Evolutionary conservation across 2,888 invertebrate species (phyloP), one percentile per base, ranked within the genome.

Genomic region (Deroplatys truncata): DNA sequence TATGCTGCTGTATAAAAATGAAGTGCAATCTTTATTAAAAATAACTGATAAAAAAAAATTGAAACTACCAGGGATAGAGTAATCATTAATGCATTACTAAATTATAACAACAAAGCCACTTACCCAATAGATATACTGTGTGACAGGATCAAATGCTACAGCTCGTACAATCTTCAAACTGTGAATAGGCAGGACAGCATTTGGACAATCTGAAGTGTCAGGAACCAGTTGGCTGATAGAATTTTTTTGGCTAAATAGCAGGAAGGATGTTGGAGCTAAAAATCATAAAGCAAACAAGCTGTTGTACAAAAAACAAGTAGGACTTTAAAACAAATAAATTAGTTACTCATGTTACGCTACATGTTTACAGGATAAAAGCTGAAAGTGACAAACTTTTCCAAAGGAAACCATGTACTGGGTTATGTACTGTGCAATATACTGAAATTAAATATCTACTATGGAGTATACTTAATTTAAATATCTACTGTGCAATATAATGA

Each of bases 241-340:
- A 92, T 97, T 98, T 92, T 97, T 96, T 91, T 97, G 97, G 90
- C 98, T 98, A 92, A 97, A 98, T 88, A 99, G 95, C 92, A 99
- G 95, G 92, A 98, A 99, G 90, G 96, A 96, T 91, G 95, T 95
- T 0, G 98, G 99, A 85, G 98, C 98, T 97, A 94, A 43, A 94
- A 94, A 89, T 90, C 89, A 91, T 84, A 86, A 31, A 82, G 29
- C 82, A 82, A 25, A 88, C 9, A 29, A 82, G 10, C 85, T 28
- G 15, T n/a, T 82, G 15, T 29, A 84, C 7, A 83, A 87, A 56
- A 56, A 85, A 56, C 15, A 56, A 84, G 10, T 43, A 56, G 28
- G 20, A 28, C 56, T 49, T 25, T 31, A 85, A 72, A 28, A 29
- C 8, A 72, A 20, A 72, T 7, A 72, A 72, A 72, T 31, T 84